Evolutionary conservation across 2,797 vertebrate genomes (phyloP).

Genomic region (Tragelaphus oryx): DNA sequence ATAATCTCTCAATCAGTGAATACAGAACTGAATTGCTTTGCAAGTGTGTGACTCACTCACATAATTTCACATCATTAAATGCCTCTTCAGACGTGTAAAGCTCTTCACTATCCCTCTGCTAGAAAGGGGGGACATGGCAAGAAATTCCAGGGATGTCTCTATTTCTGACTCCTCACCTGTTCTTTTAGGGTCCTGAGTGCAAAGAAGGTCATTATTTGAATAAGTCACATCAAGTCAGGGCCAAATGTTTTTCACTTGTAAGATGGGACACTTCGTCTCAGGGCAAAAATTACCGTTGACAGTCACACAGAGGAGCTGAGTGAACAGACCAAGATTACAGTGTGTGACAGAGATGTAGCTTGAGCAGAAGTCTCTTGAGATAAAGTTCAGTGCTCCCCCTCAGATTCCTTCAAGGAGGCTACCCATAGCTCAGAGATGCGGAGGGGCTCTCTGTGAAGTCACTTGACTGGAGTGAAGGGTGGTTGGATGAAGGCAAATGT

Average conservation of each 20-base stretch:
- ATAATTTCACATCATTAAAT: not conserved
- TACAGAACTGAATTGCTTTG: not conserved
- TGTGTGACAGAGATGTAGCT: not conserved
- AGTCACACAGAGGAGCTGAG: not conserved
- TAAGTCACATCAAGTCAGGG: not conserved
- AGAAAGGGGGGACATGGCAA: not conserved
- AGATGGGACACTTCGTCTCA: not conserved
- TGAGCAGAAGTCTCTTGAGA: not conserved
- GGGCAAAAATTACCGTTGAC: not conserved
- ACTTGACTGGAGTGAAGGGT: not conserved
- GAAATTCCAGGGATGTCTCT: not conserved
- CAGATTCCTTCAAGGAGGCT: not conserved
- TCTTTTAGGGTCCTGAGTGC: too few relatives aligned
- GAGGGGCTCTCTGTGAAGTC: not conserved
- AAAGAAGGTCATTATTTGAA: not conserved
- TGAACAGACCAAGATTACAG: not conserved
- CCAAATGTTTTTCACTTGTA: not conserved
- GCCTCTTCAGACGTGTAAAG: not conserved
- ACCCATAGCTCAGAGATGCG: not conserved
- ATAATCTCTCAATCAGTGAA: not conserved
- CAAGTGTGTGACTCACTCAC: not conserved
- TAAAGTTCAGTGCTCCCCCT: not conserved
- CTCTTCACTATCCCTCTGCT: not conserved
- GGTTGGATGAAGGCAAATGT: not conserved
- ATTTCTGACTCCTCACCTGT: not conserved